phyloP scores from a whole-genome alignment of 2,113 vertebrate species.

The Delphinus delphis region DNA sequence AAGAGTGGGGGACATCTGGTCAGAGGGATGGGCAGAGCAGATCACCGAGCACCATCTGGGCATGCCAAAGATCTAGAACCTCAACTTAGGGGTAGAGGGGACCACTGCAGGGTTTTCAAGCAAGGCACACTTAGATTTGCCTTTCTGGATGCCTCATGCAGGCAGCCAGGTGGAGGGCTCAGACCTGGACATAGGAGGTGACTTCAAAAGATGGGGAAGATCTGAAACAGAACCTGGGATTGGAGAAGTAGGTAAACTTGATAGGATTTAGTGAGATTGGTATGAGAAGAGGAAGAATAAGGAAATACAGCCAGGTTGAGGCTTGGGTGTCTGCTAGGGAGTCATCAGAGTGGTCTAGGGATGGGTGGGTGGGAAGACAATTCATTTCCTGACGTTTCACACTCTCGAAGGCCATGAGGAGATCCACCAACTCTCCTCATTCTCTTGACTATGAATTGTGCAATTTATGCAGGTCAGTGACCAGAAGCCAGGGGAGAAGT shows the following conservation, averaged over 20 bases:
- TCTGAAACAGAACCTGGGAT: not conserved
- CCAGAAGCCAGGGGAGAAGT: constrained; percentile 6
- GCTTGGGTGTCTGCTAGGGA: not conserved
- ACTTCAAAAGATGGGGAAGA: not conserved
- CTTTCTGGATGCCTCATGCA: not conserved
- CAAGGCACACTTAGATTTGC: not conserved
- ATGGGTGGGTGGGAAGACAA: not conserved
- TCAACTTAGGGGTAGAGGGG: not conserved
- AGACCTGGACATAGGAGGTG: not conserved
- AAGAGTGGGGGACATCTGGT: not conserved
- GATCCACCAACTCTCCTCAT: not conserved
- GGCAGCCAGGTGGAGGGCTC: not conserved
- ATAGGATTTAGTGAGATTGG: not conserved
- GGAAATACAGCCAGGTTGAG: not conserved
- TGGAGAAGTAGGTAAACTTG: not conserved
- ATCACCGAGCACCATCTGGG: not conserved
- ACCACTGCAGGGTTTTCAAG: not conserved
- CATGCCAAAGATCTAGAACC: not conserved
- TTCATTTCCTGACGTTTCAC: not conserved
- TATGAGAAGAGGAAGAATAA: not conserved
- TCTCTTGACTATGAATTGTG: constrained; percentile 9
- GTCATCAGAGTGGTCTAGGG: not conserved
- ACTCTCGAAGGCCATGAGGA: not conserved
- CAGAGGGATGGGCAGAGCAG: not conserved
- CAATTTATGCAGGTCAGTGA: constrained; percentile 48